These are phyloP conservation scores for Chironex yamaguchii DNA, from an alignment of 30 jellyfish, hydroid and myxozoan species.

Conservation along the genomic window DNA sequence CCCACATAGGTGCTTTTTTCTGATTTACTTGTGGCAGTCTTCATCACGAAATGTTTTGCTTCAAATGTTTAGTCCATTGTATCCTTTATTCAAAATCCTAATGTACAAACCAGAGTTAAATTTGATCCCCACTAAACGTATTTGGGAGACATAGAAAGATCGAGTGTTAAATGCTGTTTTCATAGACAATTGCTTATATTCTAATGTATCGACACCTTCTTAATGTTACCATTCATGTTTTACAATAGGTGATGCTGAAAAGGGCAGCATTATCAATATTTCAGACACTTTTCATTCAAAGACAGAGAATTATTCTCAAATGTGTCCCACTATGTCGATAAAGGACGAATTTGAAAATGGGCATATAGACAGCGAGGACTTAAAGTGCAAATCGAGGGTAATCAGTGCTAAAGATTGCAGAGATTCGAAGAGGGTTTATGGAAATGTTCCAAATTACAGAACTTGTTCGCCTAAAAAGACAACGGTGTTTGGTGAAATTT, in stretches of 20 bases:
- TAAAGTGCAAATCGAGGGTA: conserved; percentile 44
- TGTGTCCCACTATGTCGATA: not conserved
- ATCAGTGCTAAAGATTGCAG: conserved; percentile 78
- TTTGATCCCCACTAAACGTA: no score
- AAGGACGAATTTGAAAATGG: not conserved
- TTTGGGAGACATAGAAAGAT: no score
- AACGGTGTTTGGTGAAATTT: conserved; percentile 64
- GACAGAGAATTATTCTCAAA: not conserved
- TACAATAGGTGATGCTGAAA: not conserved
- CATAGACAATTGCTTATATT: not conserved
- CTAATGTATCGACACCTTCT: no score
- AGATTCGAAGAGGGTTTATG: conserved; percentile 68
- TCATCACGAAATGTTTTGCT: no score
- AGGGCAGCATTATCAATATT: not conserved
- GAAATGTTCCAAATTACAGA: conserved; percentile 61
- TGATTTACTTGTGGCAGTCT: no score
- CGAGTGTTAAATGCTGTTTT: not conserved
- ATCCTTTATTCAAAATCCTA: no score
- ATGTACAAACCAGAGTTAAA: no score
- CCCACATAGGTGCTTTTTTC: no score
- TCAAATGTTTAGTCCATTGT: no score
- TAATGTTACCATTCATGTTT: no score
- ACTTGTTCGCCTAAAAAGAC: conserved; percentile 65
- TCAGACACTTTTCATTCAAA: not conserved
- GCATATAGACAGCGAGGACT: not conserved